phyloP scores from a whole-genome alignment of 2,888 invertebrate species.

The Zeuzera pyrina region DNA sequence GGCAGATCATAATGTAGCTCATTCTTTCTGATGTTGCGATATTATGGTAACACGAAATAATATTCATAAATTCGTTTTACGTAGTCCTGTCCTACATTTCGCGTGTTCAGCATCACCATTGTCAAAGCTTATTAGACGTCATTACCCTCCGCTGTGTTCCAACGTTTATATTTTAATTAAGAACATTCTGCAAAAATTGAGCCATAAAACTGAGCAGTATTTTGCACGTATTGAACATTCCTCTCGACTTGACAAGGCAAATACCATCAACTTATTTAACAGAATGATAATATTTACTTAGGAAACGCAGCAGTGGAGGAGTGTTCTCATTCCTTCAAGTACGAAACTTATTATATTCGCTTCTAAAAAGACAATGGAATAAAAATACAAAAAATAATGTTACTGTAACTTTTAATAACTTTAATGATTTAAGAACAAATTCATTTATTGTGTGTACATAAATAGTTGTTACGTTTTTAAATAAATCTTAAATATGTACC shows the following conservation, averaged over 20 bases:
- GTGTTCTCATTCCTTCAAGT: too few relatives aligned
- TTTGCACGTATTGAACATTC: constrained; percentile 11
- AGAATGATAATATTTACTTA: constrained; percentile 29
- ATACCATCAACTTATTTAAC: constrained; percentile 30
- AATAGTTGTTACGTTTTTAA: too few relatives aligned
- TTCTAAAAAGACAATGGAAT: too few relatives aligned
- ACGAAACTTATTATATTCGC: too few relatives aligned
- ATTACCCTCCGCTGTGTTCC: constrained; percentile 30
- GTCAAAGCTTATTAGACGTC: constrained; percentile 37
- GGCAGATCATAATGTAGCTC: constrained; percentile 10
- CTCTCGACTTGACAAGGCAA: constrained; percentile 19
- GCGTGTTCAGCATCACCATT: constrained; percentile 26
- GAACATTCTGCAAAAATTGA: constrained; percentile 19
- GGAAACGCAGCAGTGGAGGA: too few relatives aligned
- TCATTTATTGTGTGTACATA: too few relatives aligned
- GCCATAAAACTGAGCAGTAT: constrained; percentile 10
- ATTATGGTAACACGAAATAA: constrained; percentile 25
- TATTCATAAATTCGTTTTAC: constrained; percentile 36
- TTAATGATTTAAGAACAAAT: too few relatives aligned
- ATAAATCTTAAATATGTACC: too few relatives aligned
- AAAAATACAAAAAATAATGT: too few relatives aligned
- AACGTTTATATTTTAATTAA: constrained; percentile 29
- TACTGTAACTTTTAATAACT: too few relatives aligned
- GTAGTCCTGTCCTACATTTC: constrained; percentile 25
- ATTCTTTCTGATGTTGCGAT: constrained; percentile 16